Evolutionary conservation across 2,888 invertebrate genomes (phyloP).

Genomic region (Yponomeuta evonymella): DNA sequence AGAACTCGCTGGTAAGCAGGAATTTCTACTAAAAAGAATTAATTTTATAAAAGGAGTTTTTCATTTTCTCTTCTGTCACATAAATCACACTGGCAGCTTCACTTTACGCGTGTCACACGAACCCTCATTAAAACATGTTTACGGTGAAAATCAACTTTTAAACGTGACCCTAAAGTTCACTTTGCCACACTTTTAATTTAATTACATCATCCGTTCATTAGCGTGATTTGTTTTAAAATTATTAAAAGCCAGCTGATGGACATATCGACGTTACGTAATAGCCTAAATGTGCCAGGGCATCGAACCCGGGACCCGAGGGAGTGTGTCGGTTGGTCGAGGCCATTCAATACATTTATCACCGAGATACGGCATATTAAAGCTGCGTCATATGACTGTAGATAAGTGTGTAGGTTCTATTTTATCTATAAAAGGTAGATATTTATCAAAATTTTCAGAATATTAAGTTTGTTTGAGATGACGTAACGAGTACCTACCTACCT

Average conservation of each 20-base stretch:
- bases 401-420: not conserved
- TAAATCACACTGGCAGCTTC: slow-evolving; percentile 1
- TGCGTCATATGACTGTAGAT: slow-evolving; percentile 6
- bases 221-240: not conserved
- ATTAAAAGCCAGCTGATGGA: slow-evolving; percentile 21
- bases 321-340: slow-evolving; percentile 74
- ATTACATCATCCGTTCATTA: not conserved
- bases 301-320: slow-evolving; percentile 45
- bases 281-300: slow-evolving; percentile 55
- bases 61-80: not conserved
- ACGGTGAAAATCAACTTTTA: not conserved
- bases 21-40: not conserved
- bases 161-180: not conserved
- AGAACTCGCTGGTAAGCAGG: not conserved
- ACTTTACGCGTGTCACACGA: not conserved
- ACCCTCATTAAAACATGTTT: not conserved
- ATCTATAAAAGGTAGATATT: not conserved
- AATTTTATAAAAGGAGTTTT: not conserved
- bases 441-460: no score
- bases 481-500: not conserved
- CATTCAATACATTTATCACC: slow-evolving; percentile 52
- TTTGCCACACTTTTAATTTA: not conserved
- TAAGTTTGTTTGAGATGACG: not conserved
- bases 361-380: slow-evolving; percentile 31
- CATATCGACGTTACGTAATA: slow-evolving; percentile 45